Evolutionary conservation across 2,797 vertebrate species (phyloP).

Genomic region (Luscinia megarhynchos): DNA sequence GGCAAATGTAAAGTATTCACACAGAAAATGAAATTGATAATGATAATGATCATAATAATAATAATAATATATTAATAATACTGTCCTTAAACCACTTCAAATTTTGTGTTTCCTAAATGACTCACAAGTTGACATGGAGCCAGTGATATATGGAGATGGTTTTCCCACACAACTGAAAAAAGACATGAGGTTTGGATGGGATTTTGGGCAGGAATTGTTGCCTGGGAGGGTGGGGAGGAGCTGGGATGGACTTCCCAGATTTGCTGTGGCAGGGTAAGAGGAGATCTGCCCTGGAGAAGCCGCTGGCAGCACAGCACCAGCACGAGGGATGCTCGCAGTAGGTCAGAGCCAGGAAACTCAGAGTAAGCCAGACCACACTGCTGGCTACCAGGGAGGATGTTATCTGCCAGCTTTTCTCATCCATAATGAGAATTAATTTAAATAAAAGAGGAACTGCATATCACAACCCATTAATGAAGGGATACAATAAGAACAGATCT

Average conservation of each 20-base stretch:
- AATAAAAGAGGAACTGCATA: background rate
- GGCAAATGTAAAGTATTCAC: background rate
- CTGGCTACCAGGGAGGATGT: background rate
- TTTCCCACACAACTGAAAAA: background rate
- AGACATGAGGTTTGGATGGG: no score
- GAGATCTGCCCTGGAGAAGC: background rate
- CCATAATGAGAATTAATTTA: background rate
- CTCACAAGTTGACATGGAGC: background rate
- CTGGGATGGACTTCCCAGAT: background rate
- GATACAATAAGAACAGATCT: background rate
- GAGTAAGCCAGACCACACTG: background rate
- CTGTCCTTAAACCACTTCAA: background rate
- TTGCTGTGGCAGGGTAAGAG: rapidly evolving
- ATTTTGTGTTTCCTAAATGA: rapidly evolving
- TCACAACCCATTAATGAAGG: background rate
- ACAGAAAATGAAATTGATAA: background rate
- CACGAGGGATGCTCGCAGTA: rapidly evolving
- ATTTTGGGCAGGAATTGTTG: background rate
- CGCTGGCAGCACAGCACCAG: rapidly evolving
- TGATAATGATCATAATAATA: no score
- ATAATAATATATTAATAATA: rapidly evolving
- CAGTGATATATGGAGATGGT: rapidly evolving
- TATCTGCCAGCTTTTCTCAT: background rate
- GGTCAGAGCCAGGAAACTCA: background rate
- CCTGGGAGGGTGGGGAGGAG: background rate